A percentile compares a stretch with the other conserved stretches of the same genome.
These are phyloP conservation scores for Itoplectis maculator DNA, from an alignment of 2,888 invertebrate genomes.

Conservation along the genomic window DNA sequence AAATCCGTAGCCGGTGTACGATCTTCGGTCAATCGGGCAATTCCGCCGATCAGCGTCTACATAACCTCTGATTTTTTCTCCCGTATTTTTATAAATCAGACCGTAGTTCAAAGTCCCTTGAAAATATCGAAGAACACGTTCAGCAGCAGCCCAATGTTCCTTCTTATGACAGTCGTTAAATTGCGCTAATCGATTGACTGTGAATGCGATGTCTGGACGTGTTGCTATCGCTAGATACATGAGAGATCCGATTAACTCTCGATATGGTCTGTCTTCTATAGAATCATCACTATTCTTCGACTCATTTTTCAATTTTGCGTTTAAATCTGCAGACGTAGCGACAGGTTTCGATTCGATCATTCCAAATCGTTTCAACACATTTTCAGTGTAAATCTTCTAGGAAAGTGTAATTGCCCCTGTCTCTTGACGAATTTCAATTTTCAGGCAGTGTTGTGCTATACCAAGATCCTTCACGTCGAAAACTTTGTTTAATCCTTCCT, in stretches of 20 bases:
- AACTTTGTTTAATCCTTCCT: neutral
- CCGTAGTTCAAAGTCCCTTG: neutral
- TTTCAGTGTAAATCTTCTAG: neutral
- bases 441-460: neutral
- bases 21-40: neutral
- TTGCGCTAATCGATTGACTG: neutral
- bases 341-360: neutral
- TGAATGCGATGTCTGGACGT: constrained; percentile 1
- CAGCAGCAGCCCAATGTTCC: neutral
- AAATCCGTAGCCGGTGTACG: neutral
- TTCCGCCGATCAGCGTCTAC: neutral
- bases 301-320: neutral
- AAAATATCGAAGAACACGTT: neutral
- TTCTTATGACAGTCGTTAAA: neutral
- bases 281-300: neutral
- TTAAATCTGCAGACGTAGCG: neutral
- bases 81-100: neutral
- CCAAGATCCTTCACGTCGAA: neutral
- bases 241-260: constrained; percentile 5
- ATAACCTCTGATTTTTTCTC: neutral
- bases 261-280: neutral
- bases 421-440: neutral
- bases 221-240: neutral
- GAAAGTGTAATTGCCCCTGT: neutral
- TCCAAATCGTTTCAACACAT: neutral